Evolutionary conservation across 2,888 invertebrate genomes (phyloP).

Genomic region (Tipula helvola): DNA sequence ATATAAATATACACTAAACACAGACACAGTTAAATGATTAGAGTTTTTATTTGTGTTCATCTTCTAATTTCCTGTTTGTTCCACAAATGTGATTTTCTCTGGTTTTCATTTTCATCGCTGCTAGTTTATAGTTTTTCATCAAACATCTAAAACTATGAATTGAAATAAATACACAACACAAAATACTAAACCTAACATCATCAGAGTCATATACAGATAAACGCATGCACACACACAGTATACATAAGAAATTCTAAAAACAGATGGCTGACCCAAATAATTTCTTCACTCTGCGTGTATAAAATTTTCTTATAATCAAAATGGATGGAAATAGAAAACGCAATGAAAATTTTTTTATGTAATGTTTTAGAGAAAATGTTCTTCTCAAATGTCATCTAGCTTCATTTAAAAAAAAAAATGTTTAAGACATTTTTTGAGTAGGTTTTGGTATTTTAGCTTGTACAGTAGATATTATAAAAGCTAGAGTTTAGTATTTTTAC

Average conservation of each 20-base stretch:
- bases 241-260: neutral
- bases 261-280: neutral
- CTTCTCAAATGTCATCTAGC: neutral
- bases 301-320: neutral
- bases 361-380: neutral
- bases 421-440: neutral
- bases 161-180: neutral
- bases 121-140: neutral
- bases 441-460: neutral
- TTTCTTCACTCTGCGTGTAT: neutral
- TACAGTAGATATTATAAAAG: neutral
- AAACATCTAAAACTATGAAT: neutral
- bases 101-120: neutral
- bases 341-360: neutral
- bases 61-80: neutral
- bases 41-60: neutral
- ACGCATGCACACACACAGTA: neutral
- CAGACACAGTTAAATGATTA: neutral
- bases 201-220: neutral
- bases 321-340: conserved; percentile 4
- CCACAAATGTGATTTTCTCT: neutral
- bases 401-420: neutral
- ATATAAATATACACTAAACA: neutral
- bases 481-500: neutral
- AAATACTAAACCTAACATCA: too few species aligned